A percentile compares a stretch with the other conserved stretches of the same genome.
phyloP scores from a whole-genome alignment of 2,797 vertebrate species.

The Botia almorhae region DNA sequence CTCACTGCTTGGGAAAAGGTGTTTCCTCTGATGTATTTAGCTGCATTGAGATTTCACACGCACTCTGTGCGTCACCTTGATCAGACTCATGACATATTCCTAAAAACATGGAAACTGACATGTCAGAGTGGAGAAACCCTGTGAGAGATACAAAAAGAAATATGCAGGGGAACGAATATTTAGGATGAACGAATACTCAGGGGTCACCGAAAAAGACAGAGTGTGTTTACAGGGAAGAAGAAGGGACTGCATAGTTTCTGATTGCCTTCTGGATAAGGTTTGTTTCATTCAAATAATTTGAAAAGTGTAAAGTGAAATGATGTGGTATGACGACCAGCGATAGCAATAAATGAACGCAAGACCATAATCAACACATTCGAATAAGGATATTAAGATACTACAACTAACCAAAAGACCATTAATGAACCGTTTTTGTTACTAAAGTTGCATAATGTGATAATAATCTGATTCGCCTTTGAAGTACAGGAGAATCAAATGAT shows the following conservation, averaged over 20 bases:
- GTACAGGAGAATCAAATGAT: not conserved
- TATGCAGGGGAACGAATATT: not conserved
- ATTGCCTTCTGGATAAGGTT: not conserved
- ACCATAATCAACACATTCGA: not conserved
- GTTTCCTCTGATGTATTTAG: not conserved
- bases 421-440: not conserved
- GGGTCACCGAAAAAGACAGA: not conserved
- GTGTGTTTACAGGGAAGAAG: no score
- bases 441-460: not conserved
- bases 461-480: not conserved
- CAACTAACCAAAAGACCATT: not conserved
- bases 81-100: not conserved
- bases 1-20: not conserved
- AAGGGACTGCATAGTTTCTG: not conserved
- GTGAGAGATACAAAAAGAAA: conserved; percentile 15
- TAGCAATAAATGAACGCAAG: not conserved
- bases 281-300: not conserved
- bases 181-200: not conserved
- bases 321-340: not conserved
- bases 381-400: not conserved
- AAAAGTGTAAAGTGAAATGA: not conserved
- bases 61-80: not conserved
- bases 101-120: not conserved
- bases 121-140: not conserved
- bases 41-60: not conserved